Evolutionary conservation across 2,797 vertebrate species (phyloP).

Genomic region (Enteromius trimaculatus): DNA sequence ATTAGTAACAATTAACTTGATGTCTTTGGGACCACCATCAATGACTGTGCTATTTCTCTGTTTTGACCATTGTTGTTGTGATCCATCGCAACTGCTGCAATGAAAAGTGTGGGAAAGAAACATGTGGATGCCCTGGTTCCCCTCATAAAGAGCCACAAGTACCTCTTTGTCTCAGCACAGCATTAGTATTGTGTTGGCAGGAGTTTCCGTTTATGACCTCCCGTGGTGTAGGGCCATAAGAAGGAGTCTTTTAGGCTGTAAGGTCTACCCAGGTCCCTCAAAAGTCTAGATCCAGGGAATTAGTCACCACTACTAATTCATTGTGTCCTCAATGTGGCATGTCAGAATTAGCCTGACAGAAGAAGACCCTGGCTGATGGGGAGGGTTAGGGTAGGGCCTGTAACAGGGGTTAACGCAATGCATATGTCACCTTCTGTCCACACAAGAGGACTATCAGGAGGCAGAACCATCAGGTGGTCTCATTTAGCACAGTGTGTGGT

Average conservation of each 20-base stretch:
- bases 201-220: slow-evolving; percentile 54
- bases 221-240: slow-evolving; percentile 46
- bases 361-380: slow-evolving; percentile 66
- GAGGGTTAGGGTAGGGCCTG: slow-evolving; percentile 56
- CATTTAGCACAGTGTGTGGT: slow-evolving; percentile 56
- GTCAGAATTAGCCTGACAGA: slow-evolving; percentile 49
- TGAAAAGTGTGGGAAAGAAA: slow-evolving; percentile 79
- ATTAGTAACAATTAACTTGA: slow-evolving; percentile 48
- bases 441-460: slow-evolving; percentile 51
- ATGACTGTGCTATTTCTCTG: slow-evolving; percentile 42
- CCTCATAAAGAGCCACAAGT: slow-evolving; percentile 68
- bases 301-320: slow-evolving; percentile 58
- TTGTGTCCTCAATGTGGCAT: slow-evolving; percentile 52
- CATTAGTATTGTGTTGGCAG: slow-evolving; percentile 58
- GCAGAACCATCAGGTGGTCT: slow-evolving; percentile 47
- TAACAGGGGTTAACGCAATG: slow-evolving; percentile 56
- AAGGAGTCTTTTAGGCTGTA: slow-evolving; percentile 47
- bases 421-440: slow-evolving; percentile 53
- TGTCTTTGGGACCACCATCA: slow-evolving; percentile 57
- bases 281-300: slow-evolving; percentile 60
- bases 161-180: slow-evolving; percentile 64
- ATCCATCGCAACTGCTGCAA: slow-evolving; percentile 67
- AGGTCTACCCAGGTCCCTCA: slow-evolving; percentile 50
- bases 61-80: slow-evolving; percentile 60
- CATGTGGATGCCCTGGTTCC: slow-evolving; percentile 69